Evolutionary conservation across 2,113 vertebrate species (phyloP).

Genomic region (Apodemus sylvaticus): DNA sequence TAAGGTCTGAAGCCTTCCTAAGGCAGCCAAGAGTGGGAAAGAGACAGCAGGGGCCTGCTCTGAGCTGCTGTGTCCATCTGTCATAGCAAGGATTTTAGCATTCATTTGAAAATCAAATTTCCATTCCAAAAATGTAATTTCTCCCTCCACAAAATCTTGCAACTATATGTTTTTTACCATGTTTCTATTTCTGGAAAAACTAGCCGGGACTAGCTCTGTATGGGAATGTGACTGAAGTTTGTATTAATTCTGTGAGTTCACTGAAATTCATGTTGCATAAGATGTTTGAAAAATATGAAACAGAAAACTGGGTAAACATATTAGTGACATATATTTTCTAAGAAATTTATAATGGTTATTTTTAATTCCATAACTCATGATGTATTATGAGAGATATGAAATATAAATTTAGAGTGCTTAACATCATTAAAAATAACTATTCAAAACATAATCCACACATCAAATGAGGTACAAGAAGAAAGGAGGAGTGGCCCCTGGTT

Average conservation of each 20-base stretch:
- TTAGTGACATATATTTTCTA: neutral
- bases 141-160: conserved; percentile 23
- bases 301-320: neutral
- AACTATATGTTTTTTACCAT: conserved; percentile 30
- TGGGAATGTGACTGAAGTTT: neutral
- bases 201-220: neutral
- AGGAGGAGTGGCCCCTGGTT: too few relatives aligned
- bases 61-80: conserved; percentile 69
- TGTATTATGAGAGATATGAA: neutral
- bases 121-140: conserved; percentile 65
- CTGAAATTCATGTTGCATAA: neutral
- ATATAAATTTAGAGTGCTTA: neutral
- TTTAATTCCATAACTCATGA: neutral
- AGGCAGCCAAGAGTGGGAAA: conserved; percentile 2
- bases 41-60: conserved; percentile 65
- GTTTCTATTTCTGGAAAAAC: conserved; percentile 61
- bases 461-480: too few relatives aligned
- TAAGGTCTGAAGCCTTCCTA: conserved; percentile 40
- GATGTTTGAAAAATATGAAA: neutral
- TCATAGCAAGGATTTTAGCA: conserved; percentile 44
- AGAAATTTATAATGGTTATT: neutral
- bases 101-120: conserved; percentile 65
- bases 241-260: neutral
- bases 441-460: too few relatives aligned
- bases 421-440: too few relatives aligned